Evolutionary conservation across 1,140 invertebrate species (phyloP).

Genomic region (Drosophila pseudoananassae): DNA sequence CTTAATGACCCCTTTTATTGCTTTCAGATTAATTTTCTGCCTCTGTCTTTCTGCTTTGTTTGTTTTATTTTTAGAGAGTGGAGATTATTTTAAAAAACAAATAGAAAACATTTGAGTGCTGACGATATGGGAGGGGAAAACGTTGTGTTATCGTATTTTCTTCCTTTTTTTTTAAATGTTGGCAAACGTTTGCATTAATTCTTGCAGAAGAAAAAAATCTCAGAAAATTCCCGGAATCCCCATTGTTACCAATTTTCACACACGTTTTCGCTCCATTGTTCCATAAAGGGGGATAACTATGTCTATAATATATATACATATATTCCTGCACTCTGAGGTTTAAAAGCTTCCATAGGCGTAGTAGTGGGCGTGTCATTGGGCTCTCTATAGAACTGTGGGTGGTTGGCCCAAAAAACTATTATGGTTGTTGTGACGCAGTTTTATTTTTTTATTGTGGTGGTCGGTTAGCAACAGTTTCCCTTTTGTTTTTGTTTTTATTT

Average conservation of each 20-base stretch:
- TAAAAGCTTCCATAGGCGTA: not conserved
- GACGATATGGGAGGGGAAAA: not conserved
- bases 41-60: too few relatives aligned
- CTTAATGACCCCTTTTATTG: not conserved
- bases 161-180: not conserved
- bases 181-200: not conserved
- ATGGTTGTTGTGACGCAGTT: not conserved
- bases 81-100: slow-evolving; percentile 3
- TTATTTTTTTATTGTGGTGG: not conserved
- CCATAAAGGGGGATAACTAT: not conserved
- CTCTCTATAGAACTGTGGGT: not conserved
- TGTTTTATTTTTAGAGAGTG: too few relatives aligned
- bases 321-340: not conserved
- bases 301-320: too few relatives aligned
- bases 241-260: not conserved
- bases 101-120: not conserved
- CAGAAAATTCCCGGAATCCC: not conserved
- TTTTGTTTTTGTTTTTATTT: slow-evolving; percentile 35
- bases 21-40: not conserved
- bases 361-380: not conserved
- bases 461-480: slow-evolving; percentile 4
- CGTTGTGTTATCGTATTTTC: not conserved
- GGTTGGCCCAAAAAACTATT: not conserved
- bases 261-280: not conserved
- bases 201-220: not conserved